Evolutionary conservation across 1,140 invertebrate species (phyloP).

Genomic region (Diorhabda carinulata): DNA sequence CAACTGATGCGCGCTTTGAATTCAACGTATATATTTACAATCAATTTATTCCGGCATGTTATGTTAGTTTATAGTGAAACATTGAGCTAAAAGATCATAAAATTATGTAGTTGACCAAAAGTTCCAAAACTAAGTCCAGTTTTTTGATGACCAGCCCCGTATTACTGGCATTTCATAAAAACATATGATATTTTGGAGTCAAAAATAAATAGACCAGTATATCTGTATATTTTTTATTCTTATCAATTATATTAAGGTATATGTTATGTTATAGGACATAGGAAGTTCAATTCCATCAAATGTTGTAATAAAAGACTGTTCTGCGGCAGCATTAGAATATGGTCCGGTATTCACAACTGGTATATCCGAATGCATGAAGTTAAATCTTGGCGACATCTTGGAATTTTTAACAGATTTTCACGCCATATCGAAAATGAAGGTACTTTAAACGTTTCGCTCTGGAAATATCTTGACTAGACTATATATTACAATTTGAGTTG

Average conservation of each 20-base stretch:
- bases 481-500: no score
- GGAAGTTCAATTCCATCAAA: constrained; percentile 52
- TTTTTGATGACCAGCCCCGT: no score
- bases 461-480: no score
- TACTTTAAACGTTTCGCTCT: constrained; percentile 43
- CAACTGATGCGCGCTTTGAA: no score
- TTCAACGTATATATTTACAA: no score
- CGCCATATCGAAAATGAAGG: constrained; percentile 94
- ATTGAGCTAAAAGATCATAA: no score
- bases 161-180: neutral
- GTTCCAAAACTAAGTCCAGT: no score
- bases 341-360: constrained; percentile 70
- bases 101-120: no score
- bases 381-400: constrained; percentile 87
- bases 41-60: no score
- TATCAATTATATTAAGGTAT: neutral
- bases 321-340: constrained; percentile 47
- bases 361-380: constrained; percentile 87
- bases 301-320: constrained; percentile 43
- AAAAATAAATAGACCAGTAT: neutral
- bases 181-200: neutral
- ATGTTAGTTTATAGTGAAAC: no score
- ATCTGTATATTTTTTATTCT: neutral
- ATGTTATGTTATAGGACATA: constrained; percentile 58
- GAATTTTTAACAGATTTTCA: constrained; percentile 97